Base-by-base conservation (phyloP, 2,113 vertebrate species). In the Cromileptes altivelis region DNA sequence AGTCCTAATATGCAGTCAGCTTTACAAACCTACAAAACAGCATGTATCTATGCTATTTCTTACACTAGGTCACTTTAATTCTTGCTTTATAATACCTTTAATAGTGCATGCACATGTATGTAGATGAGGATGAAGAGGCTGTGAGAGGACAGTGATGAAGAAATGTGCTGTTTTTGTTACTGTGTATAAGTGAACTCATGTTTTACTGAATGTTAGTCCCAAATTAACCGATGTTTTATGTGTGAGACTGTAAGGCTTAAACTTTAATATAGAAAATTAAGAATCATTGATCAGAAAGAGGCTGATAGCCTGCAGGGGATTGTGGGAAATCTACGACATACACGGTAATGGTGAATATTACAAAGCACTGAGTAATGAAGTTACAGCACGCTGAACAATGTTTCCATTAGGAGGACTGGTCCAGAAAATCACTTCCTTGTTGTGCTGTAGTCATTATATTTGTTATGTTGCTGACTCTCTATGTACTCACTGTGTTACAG, bases 361-460 rank as follows among this genome's bases (percentile, higher is more conserved):
- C 52, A 67, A 17, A 21, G 3, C 25, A 52, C 27, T 18, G 52
- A 53, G 11, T 30, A 60, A 63, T 57, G 23, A 58, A 72, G 60
- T 23, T 23, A 45, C 23, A 52, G 12, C 64, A 30, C 45, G 30
- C 13, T 30, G 27, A 25, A 42, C 42, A 4, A 18, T 7, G 40
- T 77, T 64, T 65, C 1, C 18, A 50, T 10, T 8, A 11, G 6
- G 18, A 49, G 55, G 33, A 11, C 6, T 0, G 12, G 52, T 4
- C 40, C 30, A 74, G 56, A 70, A 85, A 75, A 80, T 70, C 17
- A n/a, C 64, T 40, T 57, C 42, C 21, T 57, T 57, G 25, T 56
- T 68, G 63, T 68, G 56, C 10, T 62, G 23, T 15, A 57, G 37
- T 56, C 5, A 6, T 72, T 55, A 55, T 63, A 47, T 62, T 1